Evolutionary conservation across 2,888 invertebrate species (phyloP).

Genomic region (Boloria euphrosyne): DNA sequence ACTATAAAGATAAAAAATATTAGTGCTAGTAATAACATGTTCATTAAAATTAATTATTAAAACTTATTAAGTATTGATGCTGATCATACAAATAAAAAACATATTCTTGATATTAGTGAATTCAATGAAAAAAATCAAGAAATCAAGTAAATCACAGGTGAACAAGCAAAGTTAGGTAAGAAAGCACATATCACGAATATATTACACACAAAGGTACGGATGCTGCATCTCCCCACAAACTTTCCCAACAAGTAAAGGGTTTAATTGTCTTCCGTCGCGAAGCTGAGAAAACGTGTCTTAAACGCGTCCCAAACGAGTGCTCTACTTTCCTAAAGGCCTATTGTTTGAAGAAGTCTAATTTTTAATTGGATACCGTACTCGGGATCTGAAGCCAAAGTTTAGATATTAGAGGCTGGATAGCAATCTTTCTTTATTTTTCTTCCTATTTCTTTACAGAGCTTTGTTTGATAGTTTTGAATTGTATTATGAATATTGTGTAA

Average conservation of each 20-base stretch:
- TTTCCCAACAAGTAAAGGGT: conserved; percentile 70
- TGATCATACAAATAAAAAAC: too few relatives aligned
- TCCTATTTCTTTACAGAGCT: conserved; percentile 13
- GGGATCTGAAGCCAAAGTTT: conserved; percentile 11
- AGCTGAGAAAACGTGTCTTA: conserved; percentile 65
- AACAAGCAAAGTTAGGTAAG: not conserved
- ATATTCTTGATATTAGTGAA: too few relatives aligned
- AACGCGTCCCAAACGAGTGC: conserved; percentile 55
- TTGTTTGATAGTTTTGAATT: too few relatives aligned
- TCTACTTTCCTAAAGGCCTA: conserved; percentile 57
- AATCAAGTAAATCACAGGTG: not conserved
- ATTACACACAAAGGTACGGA: conserved; percentile 1
- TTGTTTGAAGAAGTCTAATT: conserved; percentile 68
- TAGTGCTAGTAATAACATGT: too few relatives aligned
- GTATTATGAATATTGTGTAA: too few relatives aligned
- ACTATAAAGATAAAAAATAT: too few relatives aligned
- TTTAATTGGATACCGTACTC: conserved; percentile 61
- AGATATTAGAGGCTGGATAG: conserved; percentile 24
- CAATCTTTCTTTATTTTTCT: conserved; percentile 27
- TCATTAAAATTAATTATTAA: too few relatives aligned
- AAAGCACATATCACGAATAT: not conserved
- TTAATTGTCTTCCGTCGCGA: conserved; percentile 77
- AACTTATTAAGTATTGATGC: too few relatives aligned
- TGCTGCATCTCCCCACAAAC: conserved; percentile 63
- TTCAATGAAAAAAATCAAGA: not conserved